Evolutionary conservation across 2,797 vertebrate species (phyloP), one percentile per base, ranked within the genome.

Genomic region (Sciaenops ocellatus): DNA sequence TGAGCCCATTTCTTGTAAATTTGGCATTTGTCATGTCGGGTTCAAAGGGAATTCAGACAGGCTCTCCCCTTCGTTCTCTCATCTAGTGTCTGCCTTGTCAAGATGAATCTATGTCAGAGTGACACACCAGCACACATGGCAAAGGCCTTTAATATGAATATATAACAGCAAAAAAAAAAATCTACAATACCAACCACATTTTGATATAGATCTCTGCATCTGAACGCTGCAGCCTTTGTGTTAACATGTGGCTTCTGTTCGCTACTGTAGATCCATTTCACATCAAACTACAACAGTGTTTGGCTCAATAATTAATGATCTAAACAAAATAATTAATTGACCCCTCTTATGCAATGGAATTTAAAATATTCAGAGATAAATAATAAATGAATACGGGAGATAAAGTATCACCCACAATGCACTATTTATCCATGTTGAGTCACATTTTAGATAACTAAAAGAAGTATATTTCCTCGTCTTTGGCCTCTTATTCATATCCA

Each of bases 11-110:
- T 46, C 82, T 79, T 86, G 82, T 87, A 89, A 81, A 90, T 82
- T 81, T 90, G 91, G 72, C 92, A 85, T 93, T 92, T 91, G 90
- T 93, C 90, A 90, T 81, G 79, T 61, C 7, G 28, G 63, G 90
- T 91, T 92, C 87, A 92, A 92, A 93, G 87, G 85, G 68, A 73
- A 85, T 78, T 60, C 63, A 89, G 86, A 87, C 89, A 73, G 68
- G 56, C 74, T 83, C 84, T 55, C 42, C 84, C 84, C 84, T 84
- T 68, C 42, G 22, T 69, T 73, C 86, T 88, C 86, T 89, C 80
- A 81, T 90, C 85, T 80, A 4, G 67, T 69, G 89, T 90, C 88
- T 88, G 84, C 70, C 74, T 54, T 88, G 90, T 93, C 92, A 89
- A 70, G 77, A 69, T 57, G 73, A 67, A 80, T 92, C 72, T 76